A percentile compares a stretch with the other conserved stretches of the same genome.
Evolutionary conservation across 2,797 vertebrate species (phyloP).

Genomic region (Columba guinea): DNA sequence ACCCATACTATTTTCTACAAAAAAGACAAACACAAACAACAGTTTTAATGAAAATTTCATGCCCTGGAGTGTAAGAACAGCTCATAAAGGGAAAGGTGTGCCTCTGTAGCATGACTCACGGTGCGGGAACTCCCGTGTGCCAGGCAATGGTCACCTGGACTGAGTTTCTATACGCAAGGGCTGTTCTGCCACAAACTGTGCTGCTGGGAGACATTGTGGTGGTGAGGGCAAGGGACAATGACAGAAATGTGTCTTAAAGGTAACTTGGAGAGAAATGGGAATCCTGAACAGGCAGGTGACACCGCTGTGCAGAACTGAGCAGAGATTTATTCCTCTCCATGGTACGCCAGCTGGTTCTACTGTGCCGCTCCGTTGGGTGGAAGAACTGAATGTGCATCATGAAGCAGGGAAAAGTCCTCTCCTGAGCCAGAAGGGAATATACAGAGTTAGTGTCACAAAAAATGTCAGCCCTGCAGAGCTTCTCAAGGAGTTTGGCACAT

Average conservation of each 20-base stretch:
- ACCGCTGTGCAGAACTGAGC: not conserved
- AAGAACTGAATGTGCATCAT: not conserved
- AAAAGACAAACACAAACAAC: not conserved
- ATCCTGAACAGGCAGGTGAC: not conserved
- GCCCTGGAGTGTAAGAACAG: not conserved
- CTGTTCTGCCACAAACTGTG: not conserved
- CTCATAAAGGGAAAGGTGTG: not conserved
- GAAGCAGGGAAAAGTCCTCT: not conserved
- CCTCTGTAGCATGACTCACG: not conserved
- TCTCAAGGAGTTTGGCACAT: not conserved
- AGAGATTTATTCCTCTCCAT: not conserved
- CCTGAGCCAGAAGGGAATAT: not conserved
- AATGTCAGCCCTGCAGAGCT: not conserved
- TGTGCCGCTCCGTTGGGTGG: not conserved
- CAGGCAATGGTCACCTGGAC: not conserved
- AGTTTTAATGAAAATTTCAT: not conserved
- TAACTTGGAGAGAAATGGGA: not conserved
- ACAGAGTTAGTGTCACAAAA: not conserved
- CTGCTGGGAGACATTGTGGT: not conserved
- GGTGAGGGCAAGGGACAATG: not conserved
- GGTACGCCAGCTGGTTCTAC: accelerated
- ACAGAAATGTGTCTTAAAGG: not conserved
- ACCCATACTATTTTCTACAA: not conserved
- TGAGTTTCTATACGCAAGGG: not conserved
- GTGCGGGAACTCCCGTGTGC: not conserved